Evolutionary conservation across 2,888 invertebrate species (phyloP).

Genomic region (Philhelius pedissequus): DNA sequence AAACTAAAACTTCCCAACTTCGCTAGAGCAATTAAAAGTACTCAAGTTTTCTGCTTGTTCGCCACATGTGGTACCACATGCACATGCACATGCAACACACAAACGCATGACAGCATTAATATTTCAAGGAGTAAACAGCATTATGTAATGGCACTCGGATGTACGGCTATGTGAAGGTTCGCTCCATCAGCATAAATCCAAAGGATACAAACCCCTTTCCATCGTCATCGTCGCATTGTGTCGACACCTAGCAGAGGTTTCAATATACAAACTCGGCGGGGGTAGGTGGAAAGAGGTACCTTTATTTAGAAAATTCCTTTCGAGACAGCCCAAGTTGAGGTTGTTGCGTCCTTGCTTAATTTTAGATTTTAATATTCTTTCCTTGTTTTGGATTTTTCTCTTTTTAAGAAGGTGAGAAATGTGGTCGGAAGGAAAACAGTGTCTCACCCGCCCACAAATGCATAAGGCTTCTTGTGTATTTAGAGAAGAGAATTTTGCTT

Average conservation of each 20-base stretch:
- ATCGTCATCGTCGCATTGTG: too few relatives aligned
- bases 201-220: slow-evolving; percentile 31
- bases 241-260: not conserved
- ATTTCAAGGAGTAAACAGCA: slow-evolving; percentile 55
- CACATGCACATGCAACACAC: not conserved
- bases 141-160: slow-evolving; percentile 55
- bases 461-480: not conserved
- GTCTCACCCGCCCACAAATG: slow-evolving; percentile 39
- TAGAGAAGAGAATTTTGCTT: slow-evolving; percentile 30
- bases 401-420: not conserved
- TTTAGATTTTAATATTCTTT: slow-evolving; percentile 9
- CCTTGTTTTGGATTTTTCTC: not conserved
- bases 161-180: not conserved
- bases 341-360: not conserved
- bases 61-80: not conserved
- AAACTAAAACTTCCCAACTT: slow-evolving; percentile 21
- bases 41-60: slow-evolving; percentile 7
- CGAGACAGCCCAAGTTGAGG: not conserved
- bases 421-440: not conserved
- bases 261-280: not conserved
- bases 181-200: slow-evolving; percentile 3
- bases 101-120: slow-evolving; percentile 50
- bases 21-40: slow-evolving; percentile 58
- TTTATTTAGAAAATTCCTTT: not conserved
- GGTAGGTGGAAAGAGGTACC: too few relatives aligned